phyloP scores from a whole-genome alignment of 2,888 invertebrate species.

The Hecatera dysodea region DNA sequence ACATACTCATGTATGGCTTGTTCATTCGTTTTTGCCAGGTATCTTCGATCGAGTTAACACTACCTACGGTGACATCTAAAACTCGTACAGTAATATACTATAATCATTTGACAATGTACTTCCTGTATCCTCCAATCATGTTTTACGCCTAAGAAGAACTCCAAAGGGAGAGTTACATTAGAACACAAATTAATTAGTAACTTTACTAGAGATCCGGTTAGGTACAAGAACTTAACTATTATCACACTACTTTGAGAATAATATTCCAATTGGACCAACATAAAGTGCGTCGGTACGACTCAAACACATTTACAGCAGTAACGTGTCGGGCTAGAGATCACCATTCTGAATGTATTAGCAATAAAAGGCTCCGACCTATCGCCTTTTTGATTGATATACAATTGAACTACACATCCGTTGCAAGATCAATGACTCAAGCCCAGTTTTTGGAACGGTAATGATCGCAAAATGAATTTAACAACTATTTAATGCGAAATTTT shows the following conservation, averaged over 20 bases:
- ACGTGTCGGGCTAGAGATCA: constrained; percentile 10
- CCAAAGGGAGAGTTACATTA: neutral
- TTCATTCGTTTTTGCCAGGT: too few species aligned
- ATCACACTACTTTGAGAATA: constrained; percentile 1
- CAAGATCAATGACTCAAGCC: neutral
- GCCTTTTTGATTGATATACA: constrained; percentile 7
- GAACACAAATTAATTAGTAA: neutral
- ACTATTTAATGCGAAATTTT: too few species aligned
- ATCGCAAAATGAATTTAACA: too few species aligned
- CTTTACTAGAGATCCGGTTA: neutral
- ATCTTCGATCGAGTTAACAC: neutral
- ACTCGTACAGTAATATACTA: neutral
- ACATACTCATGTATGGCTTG: too few species aligned
- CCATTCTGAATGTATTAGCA: constrained; percentile 15
- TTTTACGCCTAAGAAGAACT: neutral
- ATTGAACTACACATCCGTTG: constrained; percentile 6
- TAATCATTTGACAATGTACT: neutral
- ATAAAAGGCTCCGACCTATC: constrained; percentile 4
- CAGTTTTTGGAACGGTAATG: neutral
- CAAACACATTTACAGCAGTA: constrained; percentile 11
- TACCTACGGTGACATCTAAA: neutral
- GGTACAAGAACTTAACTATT: neutral
- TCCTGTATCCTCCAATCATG: neutral
- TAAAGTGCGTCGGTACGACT: constrained; percentile 20
- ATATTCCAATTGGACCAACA: neutral